phyloP scores from a whole-genome alignment of 1,140 invertebrate species.

The Drosophila mayri region DNA sequence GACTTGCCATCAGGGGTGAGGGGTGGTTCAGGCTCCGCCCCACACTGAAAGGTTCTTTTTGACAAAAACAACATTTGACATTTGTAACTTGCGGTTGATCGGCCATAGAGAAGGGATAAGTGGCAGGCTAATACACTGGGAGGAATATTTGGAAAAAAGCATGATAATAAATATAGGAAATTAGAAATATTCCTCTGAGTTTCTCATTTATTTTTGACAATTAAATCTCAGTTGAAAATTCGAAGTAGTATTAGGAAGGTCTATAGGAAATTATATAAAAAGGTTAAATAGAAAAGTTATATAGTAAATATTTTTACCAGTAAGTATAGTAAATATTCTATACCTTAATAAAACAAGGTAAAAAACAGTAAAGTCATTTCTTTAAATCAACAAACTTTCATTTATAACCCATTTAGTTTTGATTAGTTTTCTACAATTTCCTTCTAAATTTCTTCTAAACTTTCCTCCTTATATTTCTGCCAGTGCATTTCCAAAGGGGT shows the following conservation, averaged over 20 bases:
- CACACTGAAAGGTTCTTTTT: constrained; percentile 66
- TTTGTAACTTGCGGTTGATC: constrained; percentile 83
- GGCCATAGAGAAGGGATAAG: constrained; percentile 73
- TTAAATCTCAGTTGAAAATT: too few species aligned
- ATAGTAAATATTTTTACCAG: too few species aligned
- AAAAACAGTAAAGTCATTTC: too few species aligned
- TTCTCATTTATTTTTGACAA: background rate
- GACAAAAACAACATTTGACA: constrained; percentile 78
- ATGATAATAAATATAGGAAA: too few species aligned
- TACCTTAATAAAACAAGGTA: too few species aligned
- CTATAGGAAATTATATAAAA: too few species aligned
- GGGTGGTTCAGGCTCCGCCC: constrained; percentile 8
- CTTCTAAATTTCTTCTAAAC: background rate
- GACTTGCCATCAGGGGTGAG: constrained; percentile 1
- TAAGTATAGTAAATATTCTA: too few species aligned
- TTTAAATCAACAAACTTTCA: too few species aligned
- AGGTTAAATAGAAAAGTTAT: too few species aligned
- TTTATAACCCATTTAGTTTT: too few species aligned
- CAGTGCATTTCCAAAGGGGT: constrained; percentile 42
- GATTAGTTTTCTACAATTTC: background rate
- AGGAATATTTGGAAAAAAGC: too few species aligned
- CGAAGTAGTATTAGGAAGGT: too few species aligned
- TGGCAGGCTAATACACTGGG: constrained; percentile 14
- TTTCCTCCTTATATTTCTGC: background rate
- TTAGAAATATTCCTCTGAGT: background rate